phyloP scores from a whole-genome alignment of 92 coral and sea anemone species.

The Bergia puertoricense region DNA sequence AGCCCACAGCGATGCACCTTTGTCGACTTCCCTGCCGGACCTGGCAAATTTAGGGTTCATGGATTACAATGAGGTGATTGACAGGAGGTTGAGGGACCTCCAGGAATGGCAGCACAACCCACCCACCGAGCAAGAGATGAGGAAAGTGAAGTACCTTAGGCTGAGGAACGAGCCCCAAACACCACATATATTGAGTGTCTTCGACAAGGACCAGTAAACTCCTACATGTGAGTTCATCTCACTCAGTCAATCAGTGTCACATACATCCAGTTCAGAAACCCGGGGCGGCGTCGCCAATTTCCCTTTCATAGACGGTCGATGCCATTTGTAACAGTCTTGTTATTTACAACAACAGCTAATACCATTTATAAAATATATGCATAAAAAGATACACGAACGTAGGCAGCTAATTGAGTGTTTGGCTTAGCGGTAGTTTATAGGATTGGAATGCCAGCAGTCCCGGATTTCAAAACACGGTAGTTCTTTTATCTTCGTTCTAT shows the following conservation, averaged over 20 bases:
- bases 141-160: conserved; percentile 81
- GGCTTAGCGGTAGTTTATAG: too few relatives aligned
- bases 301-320: too few relatives aligned
- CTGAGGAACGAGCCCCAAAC: conserved; percentile 59
- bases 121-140: conserved; percentile 82
- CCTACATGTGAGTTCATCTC: background rate
- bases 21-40: conserved; percentile 67
- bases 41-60: conserved; percentile 79
- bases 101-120: conserved; percentile 62
- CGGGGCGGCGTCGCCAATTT: too few relatives aligned
- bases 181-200: conserved; percentile 57
- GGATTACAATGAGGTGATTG: conserved; percentile 86
- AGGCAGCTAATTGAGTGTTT: too few relatives aligned
- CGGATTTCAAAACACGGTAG: too few relatives aligned
- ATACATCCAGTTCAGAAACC: too few relatives aligned
- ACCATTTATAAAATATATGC: too few relatives aligned
- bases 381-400: too few relatives aligned
- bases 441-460: too few relatives aligned
- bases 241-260: background rate
- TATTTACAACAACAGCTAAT: too few relatives aligned
- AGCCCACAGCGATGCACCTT: conserved; percentile 59
- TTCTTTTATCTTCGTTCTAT: too few relatives aligned
- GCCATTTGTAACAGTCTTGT: too few relatives aligned
- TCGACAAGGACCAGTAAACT: conserved; percentile 57
- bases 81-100: conserved; percentile 60